Evolutionary conservation across 1,140 invertebrate genomes (phyloP), one percentile per base, ranked within the genome.

Genomic region (Drosophila azteca): DNA sequence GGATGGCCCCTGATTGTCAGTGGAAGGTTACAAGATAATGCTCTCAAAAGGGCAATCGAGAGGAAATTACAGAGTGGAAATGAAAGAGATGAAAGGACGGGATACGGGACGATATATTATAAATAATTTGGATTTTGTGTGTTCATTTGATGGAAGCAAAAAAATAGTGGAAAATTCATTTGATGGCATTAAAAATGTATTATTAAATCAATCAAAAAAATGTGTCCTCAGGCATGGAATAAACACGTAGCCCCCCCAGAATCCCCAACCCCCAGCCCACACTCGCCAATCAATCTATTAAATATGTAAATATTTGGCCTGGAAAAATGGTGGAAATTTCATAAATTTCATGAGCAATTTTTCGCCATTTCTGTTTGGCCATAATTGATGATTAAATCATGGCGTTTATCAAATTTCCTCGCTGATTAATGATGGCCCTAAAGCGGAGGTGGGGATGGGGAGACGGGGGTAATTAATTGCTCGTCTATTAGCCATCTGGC

Each of bases 381-480:
- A 44, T 75, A 82, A 61, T 58, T 68, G 61, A 59, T 59, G 51
- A 53, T 61, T 55, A 79, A 69, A 63, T 79, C 52, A 79, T 79
- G 60, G 64, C 61, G 77, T 72, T 71, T 82, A 71, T 83, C 81
- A 84, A 84, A 76, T 84, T 84, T 71, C 59, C 59, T 43, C 61
- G 35, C 51, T 74, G 68, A 82, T 81, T 74, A 75, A 79, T 79
- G 66, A 72, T 63, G 57, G 59, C 71, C 54, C 35, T 5, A 0
- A 39, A 39, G 45, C 39, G 11, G 35, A 5, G 24, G 5, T 24
- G 24, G 24, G 24, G 0, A 24, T 5, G 24, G 24, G 24, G 24
- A 0, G 24, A 64, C 22, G 11, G 11, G 24, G 51, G 17, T 60
- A 85, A 84, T 85, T 84, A 84, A 84, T 85, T 85, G 67, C 58